Percentiles rank a stretch among this genome's conserved stretches.
phyloP scores from a whole-genome alignment of 2,113 vertebrate genomes.

The Podocnemis expansa region DNA sequence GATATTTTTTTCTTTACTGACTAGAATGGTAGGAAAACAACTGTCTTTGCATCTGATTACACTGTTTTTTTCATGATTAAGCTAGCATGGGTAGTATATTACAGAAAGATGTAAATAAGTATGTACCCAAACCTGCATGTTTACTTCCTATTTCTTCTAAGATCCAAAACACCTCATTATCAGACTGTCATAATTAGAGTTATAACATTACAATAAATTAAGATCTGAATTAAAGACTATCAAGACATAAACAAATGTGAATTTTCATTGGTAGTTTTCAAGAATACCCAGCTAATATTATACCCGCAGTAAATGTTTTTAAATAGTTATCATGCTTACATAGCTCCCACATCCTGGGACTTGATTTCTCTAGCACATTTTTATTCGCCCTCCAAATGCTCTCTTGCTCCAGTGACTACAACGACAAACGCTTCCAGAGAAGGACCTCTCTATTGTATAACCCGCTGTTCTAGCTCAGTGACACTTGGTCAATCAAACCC shows the following conservation, averaged over 20 bases:
- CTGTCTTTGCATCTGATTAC: background rate
- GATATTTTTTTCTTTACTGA: background rate
- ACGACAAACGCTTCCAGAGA: slow-evolving; percentile 15
- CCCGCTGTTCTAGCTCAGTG: background rate
- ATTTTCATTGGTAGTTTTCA: background rate
- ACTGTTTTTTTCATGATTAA: background rate
- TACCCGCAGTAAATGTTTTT: background rate
- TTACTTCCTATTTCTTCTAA: background rate
- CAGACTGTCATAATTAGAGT: background rate
- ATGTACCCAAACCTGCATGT: background rate
- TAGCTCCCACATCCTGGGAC: background rate
- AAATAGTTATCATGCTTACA: background rate
- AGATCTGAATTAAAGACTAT: background rate
- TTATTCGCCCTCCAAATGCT: slow-evolving; percentile 19
- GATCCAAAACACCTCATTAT: background rate
- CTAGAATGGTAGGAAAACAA: background rate
- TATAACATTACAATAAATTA: background rate
- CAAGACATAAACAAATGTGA: background rate
- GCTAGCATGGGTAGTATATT: background rate
- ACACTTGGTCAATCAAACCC: slow-evolving; percentile 27
- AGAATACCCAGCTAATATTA: background rate
- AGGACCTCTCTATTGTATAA: slow-evolving; percentile 6
- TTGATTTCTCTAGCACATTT: background rate
- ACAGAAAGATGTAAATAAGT: background rate
- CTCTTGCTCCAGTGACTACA: slow-evolving; percentile 40